phyloP scores from a whole-genome alignment of 2,888 invertebrate species.

The Caradrina kadenii region DNA sequence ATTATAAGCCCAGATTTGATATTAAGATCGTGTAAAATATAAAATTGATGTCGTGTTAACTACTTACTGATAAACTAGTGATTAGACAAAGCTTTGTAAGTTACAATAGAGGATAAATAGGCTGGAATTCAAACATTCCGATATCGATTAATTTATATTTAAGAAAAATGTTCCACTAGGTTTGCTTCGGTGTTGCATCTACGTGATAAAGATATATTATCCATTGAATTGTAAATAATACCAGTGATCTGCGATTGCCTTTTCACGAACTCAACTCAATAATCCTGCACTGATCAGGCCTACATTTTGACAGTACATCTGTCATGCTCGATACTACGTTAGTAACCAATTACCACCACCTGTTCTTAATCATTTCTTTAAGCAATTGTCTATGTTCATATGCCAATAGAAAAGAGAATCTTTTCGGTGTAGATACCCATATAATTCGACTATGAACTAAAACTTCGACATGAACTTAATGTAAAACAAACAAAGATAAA shows the following conservation, averaged over 20 bases:
- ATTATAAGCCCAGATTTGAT: conserved; percentile 86
- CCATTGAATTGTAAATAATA: conserved; percentile 29
- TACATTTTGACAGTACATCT: neutral
- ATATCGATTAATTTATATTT: conserved; percentile 67
- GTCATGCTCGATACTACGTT: neutral
- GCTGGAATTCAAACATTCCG: conserved; percentile 72
- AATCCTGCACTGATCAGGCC: neutral
- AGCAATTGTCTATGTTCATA: neutral
- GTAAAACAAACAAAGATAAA: neutral
- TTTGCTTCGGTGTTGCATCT: conserved; percentile 67
- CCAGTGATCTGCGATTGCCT: conserved; percentile 32
- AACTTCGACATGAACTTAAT: neutral
- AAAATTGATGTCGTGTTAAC: conserved; percentile 84
- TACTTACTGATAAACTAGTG: conserved; percentile 75
- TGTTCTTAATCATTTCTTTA: conserved; percentile 2
- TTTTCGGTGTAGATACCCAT: neutral
- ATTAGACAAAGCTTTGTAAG: conserved; percentile 79
- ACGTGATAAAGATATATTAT: conserved; percentile 43
- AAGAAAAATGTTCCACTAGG: conserved; percentile 63
- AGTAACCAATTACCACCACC: too few relatives aligned
- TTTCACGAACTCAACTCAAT: conserved; percentile 22
- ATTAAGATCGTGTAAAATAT: conserved; percentile 81
- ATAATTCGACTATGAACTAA: neutral
- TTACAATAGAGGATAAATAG: conserved; percentile 71
- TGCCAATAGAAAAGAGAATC: neutral